These are phyloP conservation scores for Pteruthius melanotis DNA, from an alignment of 2,113 vertebrate genomes.

Conservation along the genomic window DNA sequence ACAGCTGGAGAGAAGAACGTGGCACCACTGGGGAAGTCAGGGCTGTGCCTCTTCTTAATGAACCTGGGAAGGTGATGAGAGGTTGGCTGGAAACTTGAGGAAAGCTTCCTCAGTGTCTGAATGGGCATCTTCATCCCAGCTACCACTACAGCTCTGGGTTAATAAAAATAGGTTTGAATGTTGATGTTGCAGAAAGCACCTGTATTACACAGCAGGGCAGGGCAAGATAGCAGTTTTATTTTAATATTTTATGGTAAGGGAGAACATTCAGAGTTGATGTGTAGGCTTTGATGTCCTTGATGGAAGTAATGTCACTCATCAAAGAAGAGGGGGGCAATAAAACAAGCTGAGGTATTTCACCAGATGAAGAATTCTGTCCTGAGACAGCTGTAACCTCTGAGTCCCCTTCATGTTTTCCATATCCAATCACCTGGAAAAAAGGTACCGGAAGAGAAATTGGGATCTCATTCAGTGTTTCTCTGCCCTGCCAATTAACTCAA, in stretches of 20 bases:
- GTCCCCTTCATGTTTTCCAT: constrained; percentile 83
- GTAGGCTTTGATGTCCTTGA: constrained; percentile 89
- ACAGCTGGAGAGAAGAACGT: not conserved
- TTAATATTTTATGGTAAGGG: constrained; percentile 93
- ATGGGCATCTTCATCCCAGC: not conserved
- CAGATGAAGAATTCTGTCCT: constrained; percentile 68
- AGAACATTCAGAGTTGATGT: constrained; percentile 85
- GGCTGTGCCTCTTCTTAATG: not conserved
- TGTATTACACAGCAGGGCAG: constrained; percentile 10
- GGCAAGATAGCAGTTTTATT: constrained; percentile 71
- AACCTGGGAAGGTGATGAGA: not conserved
- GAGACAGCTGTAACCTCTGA: constrained; percentile 22
- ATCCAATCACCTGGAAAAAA: constrained; percentile 86
- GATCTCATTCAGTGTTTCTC: not conserved
- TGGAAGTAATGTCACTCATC: constrained; percentile 70
- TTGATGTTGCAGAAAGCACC: constrained; percentile 19
- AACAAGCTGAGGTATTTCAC: constrained; percentile 82
- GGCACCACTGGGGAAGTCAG: not conserved
- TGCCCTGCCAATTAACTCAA: not conserved
- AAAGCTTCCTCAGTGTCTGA: not conserved
- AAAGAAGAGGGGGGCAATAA: constrained; percentile 78
- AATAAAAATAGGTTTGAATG: not conserved
- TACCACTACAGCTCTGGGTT: not conserved
- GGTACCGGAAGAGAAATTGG: not conserved
- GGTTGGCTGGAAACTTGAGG: not conserved